A percentile compares a stretch with the other conserved stretches of the same genome.
phyloP scores from a whole-genome alignment of 2,797 vertebrate species.

The Melanotaenia pygmaea region DNA sequence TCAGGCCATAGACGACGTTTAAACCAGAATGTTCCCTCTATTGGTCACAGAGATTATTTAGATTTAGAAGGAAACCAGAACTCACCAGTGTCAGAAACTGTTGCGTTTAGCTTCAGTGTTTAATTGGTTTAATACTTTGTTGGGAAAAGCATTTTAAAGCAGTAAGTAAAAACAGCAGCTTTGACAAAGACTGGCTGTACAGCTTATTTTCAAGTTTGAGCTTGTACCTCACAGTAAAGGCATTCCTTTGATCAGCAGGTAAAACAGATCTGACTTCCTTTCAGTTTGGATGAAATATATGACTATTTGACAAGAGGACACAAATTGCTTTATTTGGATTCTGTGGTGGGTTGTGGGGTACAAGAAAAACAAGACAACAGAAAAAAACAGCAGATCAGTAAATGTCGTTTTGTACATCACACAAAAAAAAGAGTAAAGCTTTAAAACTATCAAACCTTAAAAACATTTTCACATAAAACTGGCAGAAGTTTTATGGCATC shows the following conservation, averaged over 20 bases:
- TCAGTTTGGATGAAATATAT: constrained; percentile 38
- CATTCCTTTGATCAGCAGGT: constrained; percentile 48
- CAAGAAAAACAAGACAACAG: background rate
- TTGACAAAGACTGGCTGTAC: background rate
- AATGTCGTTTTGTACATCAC: constrained; percentile 9
- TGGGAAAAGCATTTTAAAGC: constrained; percentile 15
- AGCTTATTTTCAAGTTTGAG: constrained; percentile 21
- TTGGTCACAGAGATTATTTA: background rate
- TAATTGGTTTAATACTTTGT: constrained; percentile 5
- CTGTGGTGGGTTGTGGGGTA: constrained; percentile 21
- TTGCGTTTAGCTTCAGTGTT: background rate
- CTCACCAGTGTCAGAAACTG: constrained; percentile 8
- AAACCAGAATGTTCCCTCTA: background rate
- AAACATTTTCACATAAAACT: constrained; percentile 17
- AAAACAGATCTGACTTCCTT: constrained; percentile 27
- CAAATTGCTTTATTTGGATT: constrained; percentile 46
- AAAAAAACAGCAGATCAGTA: background rate
- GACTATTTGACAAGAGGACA: constrained; percentile 27
- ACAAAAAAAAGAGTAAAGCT: constrained; percentile 12
- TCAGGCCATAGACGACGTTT: background rate
- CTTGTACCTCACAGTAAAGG: constrained; percentile 29
- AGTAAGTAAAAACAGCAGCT: constrained; percentile 17
- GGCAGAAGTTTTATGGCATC: constrained; percentile 15
- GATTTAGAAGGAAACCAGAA: background rate
- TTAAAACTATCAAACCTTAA: constrained; percentile 15